Conservation (phyloP, 2,797 vertebrate species). For the Sebastes oblongus region DNA sequence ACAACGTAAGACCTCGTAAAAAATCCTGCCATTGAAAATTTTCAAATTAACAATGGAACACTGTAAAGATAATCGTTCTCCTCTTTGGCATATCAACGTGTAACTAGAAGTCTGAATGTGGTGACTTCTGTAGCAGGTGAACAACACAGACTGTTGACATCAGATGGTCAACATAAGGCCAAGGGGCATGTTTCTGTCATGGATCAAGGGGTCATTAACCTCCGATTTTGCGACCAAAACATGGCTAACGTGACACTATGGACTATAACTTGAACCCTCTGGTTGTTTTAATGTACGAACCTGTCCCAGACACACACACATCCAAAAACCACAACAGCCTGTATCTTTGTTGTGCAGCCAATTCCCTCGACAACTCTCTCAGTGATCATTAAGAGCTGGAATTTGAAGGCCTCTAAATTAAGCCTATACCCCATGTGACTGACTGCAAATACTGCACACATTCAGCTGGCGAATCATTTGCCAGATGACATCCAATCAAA, state of each 20-base stretch:
- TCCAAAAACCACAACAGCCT: background rate
- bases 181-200: background rate
- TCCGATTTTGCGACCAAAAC: conserved; percentile 25
- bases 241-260: background rate
- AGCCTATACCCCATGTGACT: conserved; percentile 23
- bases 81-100: background rate
- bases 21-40: background rate
- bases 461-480: conserved; percentile 9
- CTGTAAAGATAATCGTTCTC: background rate
- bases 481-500: background rate
- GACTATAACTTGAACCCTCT: background rate
- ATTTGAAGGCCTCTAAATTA: conserved; percentile 42
- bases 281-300: background rate
- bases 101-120: background rate
- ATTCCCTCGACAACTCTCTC: background rate
- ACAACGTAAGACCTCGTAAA: background rate
- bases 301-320: background rate
- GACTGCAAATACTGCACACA: conserved; percentile 20
- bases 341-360: background rate
- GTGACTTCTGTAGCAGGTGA: background rate
- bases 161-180: background rate
- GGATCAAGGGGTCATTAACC: conserved; percentile 27
- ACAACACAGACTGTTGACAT: conserved; percentile 16
- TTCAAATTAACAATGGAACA: background rate
- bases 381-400: background rate